Conservation (phyloP, 2,888 invertebrate species). For the Drosophila neonasuta region DNA sequence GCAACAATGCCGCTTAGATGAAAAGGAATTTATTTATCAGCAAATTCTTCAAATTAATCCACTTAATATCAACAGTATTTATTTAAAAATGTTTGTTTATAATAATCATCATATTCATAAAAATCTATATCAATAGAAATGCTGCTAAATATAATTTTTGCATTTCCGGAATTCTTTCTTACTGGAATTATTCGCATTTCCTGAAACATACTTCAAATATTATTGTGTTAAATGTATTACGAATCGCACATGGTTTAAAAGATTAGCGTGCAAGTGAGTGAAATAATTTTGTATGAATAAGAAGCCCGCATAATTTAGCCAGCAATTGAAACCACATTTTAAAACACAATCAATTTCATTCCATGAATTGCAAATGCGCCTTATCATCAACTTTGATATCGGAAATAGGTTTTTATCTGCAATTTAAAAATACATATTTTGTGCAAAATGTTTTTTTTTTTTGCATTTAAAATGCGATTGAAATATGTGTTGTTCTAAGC, state of each 20-base stretch:
- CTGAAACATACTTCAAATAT: no score
- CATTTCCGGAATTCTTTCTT: no score
- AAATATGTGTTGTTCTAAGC: neutral
- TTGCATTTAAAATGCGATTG: constrained; percentile 10
- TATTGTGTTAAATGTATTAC: no score
- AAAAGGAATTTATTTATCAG: neutral
- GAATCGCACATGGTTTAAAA: no score
- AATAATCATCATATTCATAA: no score
- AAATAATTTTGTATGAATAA: constrained; percentile 15
- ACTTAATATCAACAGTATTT: no score
- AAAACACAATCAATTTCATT: constrained; percentile 18
- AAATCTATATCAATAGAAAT: no score
- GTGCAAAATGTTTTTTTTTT: neutral
- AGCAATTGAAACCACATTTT: constrained; percentile 1
- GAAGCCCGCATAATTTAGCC: constrained; percentile 29
- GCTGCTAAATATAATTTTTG: no score
- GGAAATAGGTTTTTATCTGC: constrained; percentile 4
- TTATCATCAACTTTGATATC: constrained; percentile 10
- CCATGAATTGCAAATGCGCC: constrained; percentile 15
- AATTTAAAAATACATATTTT: neutral
- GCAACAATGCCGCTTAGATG: constrained; percentile 4
- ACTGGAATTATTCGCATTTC: no score
- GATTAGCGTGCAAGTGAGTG: neutral
- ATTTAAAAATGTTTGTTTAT: no score
- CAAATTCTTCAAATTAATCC: neutral